Evolutionary conservation across 92 coral and sea anemone genomes (phyloP).

Genomic region (Meandrina meandrites): DNA sequence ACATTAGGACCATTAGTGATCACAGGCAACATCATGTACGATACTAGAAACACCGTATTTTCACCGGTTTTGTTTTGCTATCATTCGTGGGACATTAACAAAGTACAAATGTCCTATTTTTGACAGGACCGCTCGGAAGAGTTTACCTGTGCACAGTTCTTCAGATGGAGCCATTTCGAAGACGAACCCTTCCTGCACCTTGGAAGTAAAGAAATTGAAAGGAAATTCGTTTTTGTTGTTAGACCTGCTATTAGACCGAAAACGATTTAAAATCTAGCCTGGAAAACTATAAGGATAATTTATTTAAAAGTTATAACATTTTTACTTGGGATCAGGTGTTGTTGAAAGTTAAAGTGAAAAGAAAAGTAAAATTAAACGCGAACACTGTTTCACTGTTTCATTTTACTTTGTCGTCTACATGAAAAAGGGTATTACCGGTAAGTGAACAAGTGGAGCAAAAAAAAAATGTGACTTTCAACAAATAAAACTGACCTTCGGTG

Average conservation of each 20-base stretch:
- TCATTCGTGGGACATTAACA: too few relatives aligned
- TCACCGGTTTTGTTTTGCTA: too few relatives aligned
- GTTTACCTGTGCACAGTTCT: slow-evolving; percentile 55
- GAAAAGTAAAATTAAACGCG: neutral
- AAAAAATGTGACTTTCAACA: too few relatives aligned
- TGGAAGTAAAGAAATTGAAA: slow-evolving; percentile 37
- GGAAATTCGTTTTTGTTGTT: neutral
- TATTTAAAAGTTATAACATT: neutral
- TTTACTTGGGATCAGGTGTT: neutral
- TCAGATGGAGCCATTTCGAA: slow-evolving; percentile 48
- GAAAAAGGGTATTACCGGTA: too few relatives aligned
- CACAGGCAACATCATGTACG: too few relatives aligned
- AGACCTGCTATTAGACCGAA: neutral
- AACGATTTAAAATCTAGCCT: neutral
- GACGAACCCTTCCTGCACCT: slow-evolving; percentile 31
- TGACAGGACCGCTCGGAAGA: slow-evolving; percentile 53
- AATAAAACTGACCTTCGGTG: too few relatives aligned
- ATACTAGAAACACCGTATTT: too few relatives aligned
- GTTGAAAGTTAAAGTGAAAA: too few relatives aligned
- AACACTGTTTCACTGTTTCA: neutral
- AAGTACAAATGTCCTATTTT: neutral
- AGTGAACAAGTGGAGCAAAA: too few relatives aligned
- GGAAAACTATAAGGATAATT: neutral
- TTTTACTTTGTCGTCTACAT: too few relatives aligned
- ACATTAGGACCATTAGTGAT: too few relatives aligned